Evolutionary conservation across 2,888 invertebrate species (phyloP), one percentile per base, ranked within the genome.

Genomic region (Tetranychus piercei): DNA sequence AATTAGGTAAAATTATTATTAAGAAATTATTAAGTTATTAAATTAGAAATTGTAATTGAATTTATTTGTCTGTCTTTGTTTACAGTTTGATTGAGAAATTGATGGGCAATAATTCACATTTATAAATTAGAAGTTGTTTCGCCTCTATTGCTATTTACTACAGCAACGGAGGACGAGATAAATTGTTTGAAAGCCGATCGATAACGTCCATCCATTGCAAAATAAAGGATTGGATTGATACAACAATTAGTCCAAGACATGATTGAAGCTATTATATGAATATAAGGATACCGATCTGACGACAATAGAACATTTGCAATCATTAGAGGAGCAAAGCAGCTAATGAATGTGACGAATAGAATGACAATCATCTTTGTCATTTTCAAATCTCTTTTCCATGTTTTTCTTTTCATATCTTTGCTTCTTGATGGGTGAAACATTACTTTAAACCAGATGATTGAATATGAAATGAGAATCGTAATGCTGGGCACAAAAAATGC

Each of bases 181-280:
- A 55, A 55, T 55, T 55, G 79, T 18, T 76, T 75, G 78, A 82
- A 84, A 0, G 84, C 83, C 9, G 79, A 86, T 80, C 88, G 83
- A 81, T 93, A 93, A 80, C 91, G 90, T 78, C 90, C 86, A 82
- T 92, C 93, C 79, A 91, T 91, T 8, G 89, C 90, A 5, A 92
- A 92, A 83, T 94, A 94, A 78, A 93, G 91, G 77, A 93, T 86
- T 0, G 93, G 93, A 83, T 94, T 94, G 78, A 92, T 86, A 73
- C 92, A 92, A 76, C 91, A 89, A 0, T 92, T 92, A 0, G 91
- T 90, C 91, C 93, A 94, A 0, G 92, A 91, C 78, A 92, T 84
- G 74, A 92, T 87, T 0, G 92, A 92, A 0, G 91, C 90, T 75
- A 91, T 84, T 77, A 92, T 88, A 81, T 93, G 92, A 0, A 91